Conservation (phyloP, 1,140 invertebrate species). For the Rhagoletis zephyria region DNA sequence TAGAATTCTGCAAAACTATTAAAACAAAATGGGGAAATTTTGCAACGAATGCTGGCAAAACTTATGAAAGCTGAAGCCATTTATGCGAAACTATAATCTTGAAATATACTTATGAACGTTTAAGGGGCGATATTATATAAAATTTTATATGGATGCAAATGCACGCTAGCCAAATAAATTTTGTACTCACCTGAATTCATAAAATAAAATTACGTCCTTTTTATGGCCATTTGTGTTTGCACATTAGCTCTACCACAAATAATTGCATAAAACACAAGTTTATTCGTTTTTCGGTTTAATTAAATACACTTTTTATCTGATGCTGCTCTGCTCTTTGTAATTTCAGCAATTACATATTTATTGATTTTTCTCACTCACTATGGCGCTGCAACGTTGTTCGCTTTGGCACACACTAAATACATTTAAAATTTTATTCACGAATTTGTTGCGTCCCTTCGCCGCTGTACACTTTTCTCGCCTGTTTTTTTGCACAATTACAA, state of each 20-base stretch:
- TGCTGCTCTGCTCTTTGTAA: neutral
- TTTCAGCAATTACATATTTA: conserved; percentile 23
- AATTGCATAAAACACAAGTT: neutral
- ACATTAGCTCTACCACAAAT: neutral
- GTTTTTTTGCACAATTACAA: conserved; percentile 49
- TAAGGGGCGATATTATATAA: neutral
- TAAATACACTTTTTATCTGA: neutral
- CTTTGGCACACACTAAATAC: conserved; percentile 50
- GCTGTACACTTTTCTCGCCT: conserved; percentile 30
- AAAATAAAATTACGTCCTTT: neutral
- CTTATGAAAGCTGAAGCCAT: neutral
- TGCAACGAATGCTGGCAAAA: neutral
- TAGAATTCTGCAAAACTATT: neutral
- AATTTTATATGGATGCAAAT: neutral
- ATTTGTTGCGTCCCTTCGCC: conserved; percentile 42
- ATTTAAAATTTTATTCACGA: conserved; percentile 52
- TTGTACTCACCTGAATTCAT: conserved; percentile 19
- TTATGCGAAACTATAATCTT: neutral
- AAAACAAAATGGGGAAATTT: neutral
- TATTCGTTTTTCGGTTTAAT: neutral
- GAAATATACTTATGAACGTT: neutral
- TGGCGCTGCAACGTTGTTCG: conserved; percentile 1
- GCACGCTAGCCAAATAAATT: neutral
- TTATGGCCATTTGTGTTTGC: conserved; percentile 15
- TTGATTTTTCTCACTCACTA: conserved; percentile 39